Base-by-base conservation (phyloP, 2,797 vertebrate genomes). In the Anguilla megastoma region DNA sequence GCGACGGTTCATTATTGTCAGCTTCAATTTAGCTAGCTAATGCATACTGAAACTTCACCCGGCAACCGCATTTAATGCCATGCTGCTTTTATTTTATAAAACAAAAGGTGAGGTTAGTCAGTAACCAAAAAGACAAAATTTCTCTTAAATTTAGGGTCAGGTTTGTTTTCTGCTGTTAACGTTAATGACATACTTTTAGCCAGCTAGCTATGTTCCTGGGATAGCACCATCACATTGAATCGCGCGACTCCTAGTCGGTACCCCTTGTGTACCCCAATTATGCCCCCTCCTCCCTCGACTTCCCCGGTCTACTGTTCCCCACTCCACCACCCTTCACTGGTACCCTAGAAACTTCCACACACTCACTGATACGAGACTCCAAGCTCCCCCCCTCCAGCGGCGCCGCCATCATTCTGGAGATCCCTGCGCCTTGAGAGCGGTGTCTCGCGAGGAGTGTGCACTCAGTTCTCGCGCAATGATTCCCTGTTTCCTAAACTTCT, bases 321-420 rank as follows among this genome's bases (percentile, higher is more conserved):
- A 33, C 69, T 74, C 69, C 30, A 12, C 30, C 27, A 36, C 27
- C 30, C 30, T 74, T 0, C 63, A 58, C 86, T 2, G 12, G 76
- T 2, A 18, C 82, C 10, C 2, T 6, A 10, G 33, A 84, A 88
- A 48, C 50, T 90, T 50, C 41, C 56, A 85, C 54, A 54, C 91
- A 98, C 97, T 98, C 96, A 98, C 98, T 98, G 95, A 99, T 97
- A 91, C 95, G 94, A 90, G 97, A 97, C 95, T 98, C 97, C 91
- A 98, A 95, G 92, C 95, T 97, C 91, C 96, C 97, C 94, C 97
- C 97, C 90, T 98, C 97, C 89, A 96, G 93, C 93, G 95, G 95
- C 92, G 94, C 93, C 93, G 96, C 96, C 96, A 96, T 96, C 94
- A 74, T 96, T 96, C 94, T 90, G 63, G 88, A 54, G 91, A 91